Base-by-base conservation (phyloP, 1,140 invertebrate genomes). In the Drosophila subpulchrella region DNA sequence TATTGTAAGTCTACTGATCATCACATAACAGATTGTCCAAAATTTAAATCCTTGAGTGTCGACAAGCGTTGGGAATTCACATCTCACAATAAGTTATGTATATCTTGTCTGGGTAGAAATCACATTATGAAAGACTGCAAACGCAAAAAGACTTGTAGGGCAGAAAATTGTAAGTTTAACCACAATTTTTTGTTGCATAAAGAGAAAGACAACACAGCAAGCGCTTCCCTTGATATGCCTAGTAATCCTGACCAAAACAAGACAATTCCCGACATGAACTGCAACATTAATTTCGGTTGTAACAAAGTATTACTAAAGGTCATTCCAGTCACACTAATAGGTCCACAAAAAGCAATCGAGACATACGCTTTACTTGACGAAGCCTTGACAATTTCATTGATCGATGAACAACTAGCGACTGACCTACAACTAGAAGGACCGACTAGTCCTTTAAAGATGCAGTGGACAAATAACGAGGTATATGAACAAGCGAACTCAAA, bases 151-250 rank as follows among this genome's bases (percentile, higher is more conserved):
- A 7, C 24, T 24, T 51, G 36, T 6, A 24, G 41, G 39, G 38
- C 27, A 27, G 48, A 13, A 20, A 42, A 68, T 24, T 60, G 46
- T n/a, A 44, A n/a, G 1, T 38, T 51, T n/a, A 42, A 59, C 0
- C 47, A 61, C 32, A 61, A 60, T 10, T 10, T 7, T 27, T 38
- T 61, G 10, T 68, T 68, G 32, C 57, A 60, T 20, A 68, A 68
- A 12, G 47, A 68, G 12, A 68, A 32, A 44, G 4, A 12, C 36
- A 7, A 59, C 24, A 1, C 2, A 27, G 0, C 51, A 30, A 56
- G 24, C 17, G 0, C 36, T 38, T 39, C 51, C 6, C 32, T 36
- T 10, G 17, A 58, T 12, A 39, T 59, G 13, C 27, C 6, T 32
- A 32, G 32, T 32, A 32, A 32, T 32, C 32, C 32, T 32, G 32